Evolutionary conservation across 2,113 vertebrate genomes (phyloP).

Genomic region (Oophaga pumilio): DNA sequence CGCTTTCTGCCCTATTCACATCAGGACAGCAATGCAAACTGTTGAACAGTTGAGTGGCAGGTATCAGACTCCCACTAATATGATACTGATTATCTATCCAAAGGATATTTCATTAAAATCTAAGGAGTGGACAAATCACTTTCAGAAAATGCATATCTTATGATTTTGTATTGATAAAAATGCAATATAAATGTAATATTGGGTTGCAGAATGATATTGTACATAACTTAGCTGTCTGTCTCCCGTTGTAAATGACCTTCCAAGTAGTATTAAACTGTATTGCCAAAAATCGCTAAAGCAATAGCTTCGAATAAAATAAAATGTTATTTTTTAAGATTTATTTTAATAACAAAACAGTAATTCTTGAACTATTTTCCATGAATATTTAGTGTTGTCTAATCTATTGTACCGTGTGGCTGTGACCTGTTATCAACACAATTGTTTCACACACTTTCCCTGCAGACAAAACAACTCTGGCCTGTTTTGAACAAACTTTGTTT

Average conservation of each 20-base stretch:
- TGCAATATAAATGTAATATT: background rate
- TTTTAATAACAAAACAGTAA: background rate
- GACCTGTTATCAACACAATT: background rate
- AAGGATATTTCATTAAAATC: no score
- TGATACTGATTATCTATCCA: no score
- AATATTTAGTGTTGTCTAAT: background rate
- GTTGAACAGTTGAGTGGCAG: no score
- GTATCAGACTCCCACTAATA: no score
- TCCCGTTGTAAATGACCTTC: conserved; percentile 19
- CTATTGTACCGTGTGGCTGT: background rate
- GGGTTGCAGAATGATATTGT: background rate
- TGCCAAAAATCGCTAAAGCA: conserved; percentile 22
- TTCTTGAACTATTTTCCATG: background rate
- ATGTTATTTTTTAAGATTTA: conserved; percentile 9
- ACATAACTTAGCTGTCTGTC: background rate
- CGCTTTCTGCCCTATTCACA: no score
- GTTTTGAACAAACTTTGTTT: background rate
- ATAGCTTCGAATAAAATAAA: background rate
- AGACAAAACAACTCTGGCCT: background rate
- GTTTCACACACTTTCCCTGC: background rate
- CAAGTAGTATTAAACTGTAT: background rate
- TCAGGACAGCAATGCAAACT: no score
- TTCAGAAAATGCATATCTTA: background rate
- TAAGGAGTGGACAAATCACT: no score
- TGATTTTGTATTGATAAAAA: background rate